A percentile compares a stretch with the other conserved stretches of the same genome.
These are phyloP conservation scores for Malurus cyaneus DNA, from an alignment of 2,113 vertebrate species.

Conservation along the genomic window DNA sequence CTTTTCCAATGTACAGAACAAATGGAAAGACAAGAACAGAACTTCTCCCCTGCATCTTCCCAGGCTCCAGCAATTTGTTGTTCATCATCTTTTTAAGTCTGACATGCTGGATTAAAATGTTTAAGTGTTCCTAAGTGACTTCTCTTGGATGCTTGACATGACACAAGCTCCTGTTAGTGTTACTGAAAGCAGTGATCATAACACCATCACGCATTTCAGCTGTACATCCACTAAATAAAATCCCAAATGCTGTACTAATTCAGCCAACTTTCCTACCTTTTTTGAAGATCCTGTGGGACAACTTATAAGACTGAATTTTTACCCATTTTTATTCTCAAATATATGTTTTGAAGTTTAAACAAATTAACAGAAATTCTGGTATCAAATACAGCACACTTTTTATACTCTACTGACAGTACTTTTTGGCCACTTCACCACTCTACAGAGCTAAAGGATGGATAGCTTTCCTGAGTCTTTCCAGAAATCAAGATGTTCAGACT, in stretches of 20 bases:
- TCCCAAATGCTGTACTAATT: background rate
- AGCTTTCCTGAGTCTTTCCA: background rate
- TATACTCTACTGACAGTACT: background rate
- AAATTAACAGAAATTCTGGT: background rate
- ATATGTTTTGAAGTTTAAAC: background rate
- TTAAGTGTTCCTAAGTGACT: background rate
- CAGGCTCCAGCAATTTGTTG: background rate
- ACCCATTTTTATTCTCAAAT: background rate
- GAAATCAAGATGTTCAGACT: background rate
- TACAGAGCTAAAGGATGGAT: background rate
- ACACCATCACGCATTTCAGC: background rate
- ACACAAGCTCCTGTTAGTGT: background rate
- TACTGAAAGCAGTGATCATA: background rate
- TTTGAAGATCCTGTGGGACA: background rate
- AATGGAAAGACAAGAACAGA: accelerated
- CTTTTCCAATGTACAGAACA: background rate
- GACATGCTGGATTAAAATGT: background rate
- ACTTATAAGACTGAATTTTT: background rate
- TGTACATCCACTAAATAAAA: background rate
- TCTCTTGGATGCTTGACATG: background rate
- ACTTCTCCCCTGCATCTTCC: background rate
- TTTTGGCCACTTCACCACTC: background rate
- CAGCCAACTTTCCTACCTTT: background rate
- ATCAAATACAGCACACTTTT: background rate
- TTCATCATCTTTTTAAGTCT: background rate